Evolutionary conservation across 2,888 invertebrate species (phyloP).

Genomic region (Anticlea derivata): DNA sequence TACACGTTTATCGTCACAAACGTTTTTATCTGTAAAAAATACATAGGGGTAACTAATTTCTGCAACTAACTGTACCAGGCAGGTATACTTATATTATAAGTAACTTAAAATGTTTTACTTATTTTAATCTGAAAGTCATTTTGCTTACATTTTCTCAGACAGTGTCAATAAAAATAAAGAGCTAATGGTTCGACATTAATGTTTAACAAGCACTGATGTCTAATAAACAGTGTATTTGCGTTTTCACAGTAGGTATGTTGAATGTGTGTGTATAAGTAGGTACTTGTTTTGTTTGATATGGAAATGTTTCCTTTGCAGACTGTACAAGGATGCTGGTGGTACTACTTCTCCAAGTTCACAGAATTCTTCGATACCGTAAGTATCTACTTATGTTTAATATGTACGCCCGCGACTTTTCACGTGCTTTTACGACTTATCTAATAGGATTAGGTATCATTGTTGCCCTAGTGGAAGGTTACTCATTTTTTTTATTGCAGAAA

Average conservation of each 20-base stretch:
- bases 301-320: slow-evolving; percentile 83
- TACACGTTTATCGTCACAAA: no score
- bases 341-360: slow-evolving; percentile 96
- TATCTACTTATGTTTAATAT: slow-evolving; percentile 29
- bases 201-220: not conserved
- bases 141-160: not conserved
- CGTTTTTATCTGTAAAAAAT: no score
- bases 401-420: no score
- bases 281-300: not conserved
- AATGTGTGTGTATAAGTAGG: not conserved
- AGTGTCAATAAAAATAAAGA: not conserved
- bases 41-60: no score
- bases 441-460: no score
- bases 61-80: no score
- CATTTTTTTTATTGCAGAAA: no score
- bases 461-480: no score
- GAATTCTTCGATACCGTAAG: slow-evolving; percentile 95
- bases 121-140: no score
- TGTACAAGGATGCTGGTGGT: slow-evolving; percentile 95
- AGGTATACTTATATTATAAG: no score
- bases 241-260: not conserved
- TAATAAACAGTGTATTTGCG: not conserved
- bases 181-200: not conserved
- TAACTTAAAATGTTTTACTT: no score
- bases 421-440: no score